Evolutionary conservation across 2,113 vertebrate genomes (phyloP).

Genomic region (Syngnathus scovelli): DNA sequence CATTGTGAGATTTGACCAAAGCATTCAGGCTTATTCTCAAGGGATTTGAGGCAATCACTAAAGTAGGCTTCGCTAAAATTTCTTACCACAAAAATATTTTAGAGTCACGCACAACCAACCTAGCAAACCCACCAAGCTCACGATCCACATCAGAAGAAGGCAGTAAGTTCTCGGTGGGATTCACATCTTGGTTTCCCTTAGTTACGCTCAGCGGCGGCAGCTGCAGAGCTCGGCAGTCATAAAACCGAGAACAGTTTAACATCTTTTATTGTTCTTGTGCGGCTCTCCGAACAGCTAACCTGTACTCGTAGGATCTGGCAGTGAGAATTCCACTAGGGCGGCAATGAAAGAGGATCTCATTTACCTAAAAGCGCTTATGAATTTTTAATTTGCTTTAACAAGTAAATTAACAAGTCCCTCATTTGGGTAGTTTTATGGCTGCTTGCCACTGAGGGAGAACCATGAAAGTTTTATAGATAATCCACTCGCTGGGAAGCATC

Average conservation of each 20-base stretch:
- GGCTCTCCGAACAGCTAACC: slow-evolving; percentile 85
- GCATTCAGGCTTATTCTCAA: slow-evolving; percentile 62
- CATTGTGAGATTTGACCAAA: slow-evolving; percentile 60
- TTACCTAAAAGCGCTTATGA: slow-evolving; percentile 99
- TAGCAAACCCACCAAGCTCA: slow-evolving; percentile 1
- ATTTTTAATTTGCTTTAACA: slow-evolving; percentile 99
- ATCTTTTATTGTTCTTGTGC: slow-evolving; percentile 96
- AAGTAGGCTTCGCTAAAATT: slow-evolving; percentile 56
- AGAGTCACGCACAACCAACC: slow-evolving; percentile 43
- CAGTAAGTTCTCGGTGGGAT: slow-evolving; percentile 62
- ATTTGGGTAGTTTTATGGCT: slow-evolving; percentile 99
- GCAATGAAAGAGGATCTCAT: slow-evolving; percentile 99
- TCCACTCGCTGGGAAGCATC: slow-evolving; percentile 86
- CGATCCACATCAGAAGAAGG: slow-evolving; percentile 35
- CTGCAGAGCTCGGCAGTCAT: slow-evolving; percentile 81
- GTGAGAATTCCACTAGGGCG: slow-evolving; percentile 79
- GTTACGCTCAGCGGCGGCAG: slow-evolving; percentile 84
- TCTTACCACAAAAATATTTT: slow-evolving; percentile 64
- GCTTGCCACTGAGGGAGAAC: slow-evolving; percentile 90
- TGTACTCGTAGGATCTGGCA: slow-evolving; percentile 83
- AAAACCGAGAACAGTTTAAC: slow-evolving; percentile 93
- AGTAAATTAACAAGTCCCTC: slow-evolving; percentile 99
- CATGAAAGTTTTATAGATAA: slow-evolving; percentile 99
- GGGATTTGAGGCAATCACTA: slow-evolving; percentile 56
- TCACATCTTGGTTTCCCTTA: slow-evolving; percentile 79